Base-by-base conservation (phyloP, 2,113 vertebrate genomes). In the Tupaia chinensis region DNA sequence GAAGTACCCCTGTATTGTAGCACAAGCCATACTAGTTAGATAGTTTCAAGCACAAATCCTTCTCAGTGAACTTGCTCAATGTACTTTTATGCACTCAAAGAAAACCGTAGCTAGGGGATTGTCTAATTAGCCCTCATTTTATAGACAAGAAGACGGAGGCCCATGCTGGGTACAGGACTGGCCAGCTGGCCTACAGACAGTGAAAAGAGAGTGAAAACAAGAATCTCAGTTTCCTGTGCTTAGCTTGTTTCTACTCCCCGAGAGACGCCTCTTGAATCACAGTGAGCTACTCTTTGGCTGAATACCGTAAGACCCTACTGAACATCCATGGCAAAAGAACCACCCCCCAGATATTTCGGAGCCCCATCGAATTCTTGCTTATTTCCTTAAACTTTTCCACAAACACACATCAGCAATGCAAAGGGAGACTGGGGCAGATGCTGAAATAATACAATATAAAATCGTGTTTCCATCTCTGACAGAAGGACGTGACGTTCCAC, bases 301-400 rank as follows among this genome's bases (percentile, higher is more conserved):
- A 95, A 89, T 80, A 53, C 53, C 83, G 1, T 53, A 87, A 90
- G 27, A 27, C 53, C 86, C 9, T 82, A 61, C 44, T 84, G 78
- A 87, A 60, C 16, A 69, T 54, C 53, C 61, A 0, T 76, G 78
- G 73, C n/a, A 70, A 78, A 94, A 92, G 16, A 32, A 66, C 12
- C 7, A 61, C 7, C 61, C 13, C 34, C 22, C 3, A 93, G 53
- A 32, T 77, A 77, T 83, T 95, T 92, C 69, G 89, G 17, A 72
- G 23, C 1, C 16, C 5, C 27, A 65, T 34, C 5, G 3, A 96
- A 68, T 85, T 90, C 69, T 92, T 97, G 11, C 19, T 84, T 87
- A 68, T 77, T 87, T 61, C 79, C 68, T 95, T 73, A 96, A 91
- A 60, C 22, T 15, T 83, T 93, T 86, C 12, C 82, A 78, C n/a